Evolutionary conservation across 1,140 invertebrate species (phyloP), one percentile per base, ranked within the genome.

Genomic region (Meloidogyne exigua): DNA sequence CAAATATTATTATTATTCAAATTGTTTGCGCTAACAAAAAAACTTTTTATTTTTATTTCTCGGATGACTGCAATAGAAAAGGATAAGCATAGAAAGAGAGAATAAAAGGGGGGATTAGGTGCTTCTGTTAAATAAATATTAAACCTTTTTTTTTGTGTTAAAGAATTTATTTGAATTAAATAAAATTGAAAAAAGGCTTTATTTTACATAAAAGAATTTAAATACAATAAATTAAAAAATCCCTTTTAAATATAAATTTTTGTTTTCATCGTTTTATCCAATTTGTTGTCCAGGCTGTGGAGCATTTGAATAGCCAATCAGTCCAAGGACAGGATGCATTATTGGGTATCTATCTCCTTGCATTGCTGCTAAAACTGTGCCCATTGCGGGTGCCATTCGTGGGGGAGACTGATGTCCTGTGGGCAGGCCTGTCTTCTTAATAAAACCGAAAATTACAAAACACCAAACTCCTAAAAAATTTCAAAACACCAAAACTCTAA

Each of bases 281-380:
- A 57, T n/a, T n/a, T 57, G 44, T 57, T 57, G 44, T 57, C 71
- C 71, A 12, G 44, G 42, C 10, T 72, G 71, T 25, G 76, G 74
- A 23, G 39, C 69, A 42, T 78, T 78, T 13, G 76, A 78, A 28
- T 78, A 78, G 25, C 76, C 76, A 63, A 78, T 68, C 21, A 78
- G 25, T 66, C 76, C 76, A 15, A 74, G 28, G 3, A 65, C 76
- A n/a, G 76, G 76, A n/a, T 68, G 42, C 32, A 72, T 78, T 11
- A 78, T 78, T 32, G 76, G 76, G 10, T 57, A 68, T 9, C 63
- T 21, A 28, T 77, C 65, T 3, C 76, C 76, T 26, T 64, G n/a
- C 73, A 78, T 57, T 26, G 70, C 71, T 62, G 72, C 65, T 21
- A 78, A 39, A 26, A 78, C 62, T 18, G 76, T 78, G 23, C 76